Base-by-base conservation (phyloP, 2,888 invertebrate genomes). In the Apoda limacodes region DNA sequence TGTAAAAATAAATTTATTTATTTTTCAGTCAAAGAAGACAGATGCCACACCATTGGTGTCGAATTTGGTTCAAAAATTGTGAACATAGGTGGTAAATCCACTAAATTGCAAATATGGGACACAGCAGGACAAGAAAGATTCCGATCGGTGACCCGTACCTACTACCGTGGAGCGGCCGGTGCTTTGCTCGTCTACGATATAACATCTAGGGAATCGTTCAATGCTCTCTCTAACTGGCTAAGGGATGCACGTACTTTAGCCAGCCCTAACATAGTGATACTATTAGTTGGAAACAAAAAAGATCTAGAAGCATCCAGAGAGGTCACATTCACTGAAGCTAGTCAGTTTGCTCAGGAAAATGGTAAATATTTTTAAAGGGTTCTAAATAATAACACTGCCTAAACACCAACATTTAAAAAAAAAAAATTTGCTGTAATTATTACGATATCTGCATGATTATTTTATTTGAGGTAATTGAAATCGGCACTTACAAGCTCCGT, bases 71-170 rank as follows among this genome's bases (percentile, higher is more conserved):
- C 91, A 3, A 89, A 91, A 65, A 88, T 92, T 46, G 85, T 92
- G 1, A 90, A 88, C 61, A 89, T 92, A 40, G 90, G 90, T 9
- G 91, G 90, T 1, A 91, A 90, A 67, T 87, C 88, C 4, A 90
- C 92, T 2, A 92, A 92, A 61, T 67, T 92, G 39, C 92, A 92
- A 69, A 89, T 89, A 54, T 89, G 89, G 89, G 89, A 89, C 48
- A 98, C 98, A 4, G 98, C 98, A 19, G 98, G 98, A 0, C 98
- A 98, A 63, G 98, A 98, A 75, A 85, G 97, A 58, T 98, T 98
- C 70, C 87, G 97, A 50, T 98, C 98, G 25, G 98, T 99, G 38
- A 89, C 88, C 1, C 82, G 90, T 25, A 90, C 90, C 14, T 92
- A 92, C 57, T 92, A 92, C 64, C 78, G 92, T 39, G 95, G 95